Conservation (phyloP, 2,888 invertebrate species). For the Zygaena filipendulae region DNA sequence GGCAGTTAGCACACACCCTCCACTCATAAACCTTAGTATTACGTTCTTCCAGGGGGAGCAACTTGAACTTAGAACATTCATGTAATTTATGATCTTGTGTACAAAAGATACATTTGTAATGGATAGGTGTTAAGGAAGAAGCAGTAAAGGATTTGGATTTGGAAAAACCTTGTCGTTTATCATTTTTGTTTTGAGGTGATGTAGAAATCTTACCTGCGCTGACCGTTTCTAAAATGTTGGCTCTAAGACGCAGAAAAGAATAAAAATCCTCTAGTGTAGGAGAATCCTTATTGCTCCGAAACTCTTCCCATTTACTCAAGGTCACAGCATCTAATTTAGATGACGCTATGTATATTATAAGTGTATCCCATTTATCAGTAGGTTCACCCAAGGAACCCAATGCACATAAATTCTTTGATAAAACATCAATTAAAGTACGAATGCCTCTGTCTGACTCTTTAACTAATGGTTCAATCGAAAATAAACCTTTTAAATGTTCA, state of each 20-base stretch:
- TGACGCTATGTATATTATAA: constrained; percentile 14
- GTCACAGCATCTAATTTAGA: constrained; percentile 10
- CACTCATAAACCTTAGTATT: constrained; percentile 3
- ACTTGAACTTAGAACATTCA: constrained; percentile 7
- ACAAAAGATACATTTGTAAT: neutral
- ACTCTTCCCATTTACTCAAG: constrained; percentile 9
- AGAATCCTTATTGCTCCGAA: no score
- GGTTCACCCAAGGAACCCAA: constrained; percentile 10
- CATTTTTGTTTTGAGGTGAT: no score
- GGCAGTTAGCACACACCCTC: constrained; percentile 8
- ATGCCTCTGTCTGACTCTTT: constrained; percentile 9
- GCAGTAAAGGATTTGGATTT: constrained; percentile 3
- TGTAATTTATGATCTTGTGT: constrained; percentile 5
- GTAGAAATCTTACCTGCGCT: neutral
- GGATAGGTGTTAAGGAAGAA: no score
- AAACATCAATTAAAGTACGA: constrained; percentile 9
- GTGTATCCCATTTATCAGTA: constrained; percentile 11
- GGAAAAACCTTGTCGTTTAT: neutral
- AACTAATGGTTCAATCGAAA: constrained; percentile 8
- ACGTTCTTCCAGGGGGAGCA: constrained; percentile 4
- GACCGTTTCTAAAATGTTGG: constrained; percentile 9
- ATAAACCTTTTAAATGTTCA: constrained; percentile 12
- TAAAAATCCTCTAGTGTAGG: constrained; percentile 8
- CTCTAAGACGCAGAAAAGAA: constrained; percentile 8
- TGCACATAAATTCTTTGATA: constrained; percentile 11